Evolutionary conservation across 2,888 invertebrate genomes (phyloP).

Genomic region (Nomada fabriciana): DNA sequence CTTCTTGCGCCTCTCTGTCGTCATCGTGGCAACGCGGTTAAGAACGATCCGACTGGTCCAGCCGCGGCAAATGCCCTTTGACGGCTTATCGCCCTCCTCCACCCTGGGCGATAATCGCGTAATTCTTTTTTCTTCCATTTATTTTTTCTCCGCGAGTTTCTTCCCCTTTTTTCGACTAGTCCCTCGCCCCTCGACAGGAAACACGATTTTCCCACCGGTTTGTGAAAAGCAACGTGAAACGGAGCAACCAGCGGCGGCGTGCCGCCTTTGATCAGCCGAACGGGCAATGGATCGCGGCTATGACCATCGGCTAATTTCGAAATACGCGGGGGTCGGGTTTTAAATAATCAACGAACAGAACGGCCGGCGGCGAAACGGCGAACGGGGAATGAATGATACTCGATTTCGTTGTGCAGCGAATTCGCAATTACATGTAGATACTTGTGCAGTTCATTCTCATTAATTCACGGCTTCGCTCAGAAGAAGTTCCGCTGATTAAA

Average conservation of each 20-base stretch:
- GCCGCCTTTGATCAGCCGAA: slow-evolving; percentile 6
- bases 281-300: not conserved
- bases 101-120: slow-evolving; percentile 39
- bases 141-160: not conserved
- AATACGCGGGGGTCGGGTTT: not conserved
- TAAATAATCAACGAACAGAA: too few relatives aligned
- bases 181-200: slow-evolving; percentile 10
- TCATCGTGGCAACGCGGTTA: slow-evolving; percentile 43
- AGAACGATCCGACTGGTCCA: slow-evolving; percentile 54
- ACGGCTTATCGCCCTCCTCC: slow-evolving; percentile 54
- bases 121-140: slow-evolving; percentile 20
- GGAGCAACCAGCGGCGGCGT: not conserved
- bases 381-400: not conserved
- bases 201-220: slow-evolving; percentile 22
- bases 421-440: too few relatives aligned
- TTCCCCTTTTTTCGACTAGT: not conserved
- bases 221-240: slow-evolving; percentile 12
- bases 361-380: not conserved
- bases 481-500: too few relatives aligned
- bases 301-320: not conserved
- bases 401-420: too few relatives aligned
- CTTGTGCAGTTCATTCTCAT: too few relatives aligned
- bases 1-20: slow-evolving; percentile 20
- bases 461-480: too few relatives aligned
- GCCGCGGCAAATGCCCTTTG: slow-evolving; percentile 63